Conservation (phyloP, 2,888 invertebrate species). For the Scelioninae gen. 1 region DNA sequence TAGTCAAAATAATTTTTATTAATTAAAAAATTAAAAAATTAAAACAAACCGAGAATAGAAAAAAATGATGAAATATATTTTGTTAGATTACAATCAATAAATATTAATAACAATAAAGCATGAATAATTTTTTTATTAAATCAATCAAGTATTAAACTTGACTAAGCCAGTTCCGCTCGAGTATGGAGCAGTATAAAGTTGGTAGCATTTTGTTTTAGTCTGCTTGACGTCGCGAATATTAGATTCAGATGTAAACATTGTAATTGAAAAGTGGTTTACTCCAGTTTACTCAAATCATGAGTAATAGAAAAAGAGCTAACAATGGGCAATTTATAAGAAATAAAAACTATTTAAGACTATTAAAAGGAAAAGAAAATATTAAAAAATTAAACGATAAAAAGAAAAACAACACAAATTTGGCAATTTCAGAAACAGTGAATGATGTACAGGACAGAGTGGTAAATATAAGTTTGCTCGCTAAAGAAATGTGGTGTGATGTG, state of each 20-base stretch:
- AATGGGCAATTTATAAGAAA: neutral
- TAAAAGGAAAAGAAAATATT: neutral
- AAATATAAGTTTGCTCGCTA: neutral
- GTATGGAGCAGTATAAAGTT: neutral
- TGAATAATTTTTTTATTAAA: neutral
- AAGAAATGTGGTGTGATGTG: constrained; percentile 6
- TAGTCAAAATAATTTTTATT: neutral
- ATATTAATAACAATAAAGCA: neutral
- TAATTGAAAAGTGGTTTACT: neutral
- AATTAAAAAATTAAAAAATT: constrained; percentile 10
- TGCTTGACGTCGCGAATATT: neutral
- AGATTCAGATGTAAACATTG: neutral
- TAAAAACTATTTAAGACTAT: neutral
- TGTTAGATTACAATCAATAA: neutral
- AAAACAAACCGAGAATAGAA: no score
- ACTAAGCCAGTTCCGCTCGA: neutral
- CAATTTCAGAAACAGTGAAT: neutral
- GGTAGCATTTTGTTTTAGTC: constrained; percentile 1
- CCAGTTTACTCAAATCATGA: no score
- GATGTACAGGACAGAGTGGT: neutral
- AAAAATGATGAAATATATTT: neutral
- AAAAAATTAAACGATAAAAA: neutral
- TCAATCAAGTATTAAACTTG: constrained; percentile 1
- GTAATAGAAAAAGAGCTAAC: neutral
- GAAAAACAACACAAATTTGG: neutral